Base-by-base conservation (phyloP, 2,888 invertebrate species). In the Andrena bicolor region DNA sequence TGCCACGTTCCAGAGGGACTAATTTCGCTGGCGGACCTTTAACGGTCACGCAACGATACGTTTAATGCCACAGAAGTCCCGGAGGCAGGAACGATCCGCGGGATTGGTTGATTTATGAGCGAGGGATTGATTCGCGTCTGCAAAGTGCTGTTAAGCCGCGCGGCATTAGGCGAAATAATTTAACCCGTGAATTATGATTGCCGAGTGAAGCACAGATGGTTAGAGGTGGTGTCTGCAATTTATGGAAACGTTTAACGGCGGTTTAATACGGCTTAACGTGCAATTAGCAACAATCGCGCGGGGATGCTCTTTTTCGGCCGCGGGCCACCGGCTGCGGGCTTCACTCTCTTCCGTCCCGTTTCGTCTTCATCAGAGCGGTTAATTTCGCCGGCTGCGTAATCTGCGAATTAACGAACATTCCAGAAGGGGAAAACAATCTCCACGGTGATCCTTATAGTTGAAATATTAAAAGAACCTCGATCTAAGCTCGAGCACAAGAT, bases 171-270 rank as follows among this genome's bases (percentile, higher is more conserved):
- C 7, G 35, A 35, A 51, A 64, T 49, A n/a, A 60, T 72, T 58
- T 30, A 71, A 32, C 48, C 6, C 6, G 3, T 48, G 60, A 76
- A 61, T 76, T 73, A 51, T 10, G 60, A 10, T 20, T 35, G 23
- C 7, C 41, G 53, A 53, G 23, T 53, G 76, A 26, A 8, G 13
- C n/a, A 61, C 23, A 20, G 58, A 41, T 41, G 41, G 28, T 13
- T 6, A n/a, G 28, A 70, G 56, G 10, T 48, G 20, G 58, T 26
- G 26, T 16, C 4, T 23, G 48, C 16, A 77, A 77, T 77, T 69
- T 69, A 78, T 77, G 78, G 77, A n/a, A 26, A 77, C 61, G 77
- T 58, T 77, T 64, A 65, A 77, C 58, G 64, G n/a, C 26, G 49
- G 64, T 41, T 68, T 68, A 68, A 63, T 77, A 48, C 13, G n/a